phyloP scores from a whole-genome alignment of 2,797 vertebrate genomes.

The Eulemur mongoz region DNA sequence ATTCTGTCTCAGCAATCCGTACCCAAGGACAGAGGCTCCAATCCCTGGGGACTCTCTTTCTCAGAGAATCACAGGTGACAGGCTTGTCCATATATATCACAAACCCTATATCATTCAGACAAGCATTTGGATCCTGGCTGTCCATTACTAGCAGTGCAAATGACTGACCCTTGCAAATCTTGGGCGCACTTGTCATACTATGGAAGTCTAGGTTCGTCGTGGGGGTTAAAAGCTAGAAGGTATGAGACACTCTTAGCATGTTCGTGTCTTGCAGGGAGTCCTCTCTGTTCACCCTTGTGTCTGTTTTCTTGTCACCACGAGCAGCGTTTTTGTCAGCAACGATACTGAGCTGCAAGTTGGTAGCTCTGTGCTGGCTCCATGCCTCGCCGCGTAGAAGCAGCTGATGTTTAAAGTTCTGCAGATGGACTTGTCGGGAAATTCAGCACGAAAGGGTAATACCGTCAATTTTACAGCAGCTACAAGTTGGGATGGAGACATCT shows the following conservation, averaged over 20 bases:
- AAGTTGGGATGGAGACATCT: not conserved
- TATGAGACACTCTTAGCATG: not conserved
- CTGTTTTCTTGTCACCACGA: fast-evolving
- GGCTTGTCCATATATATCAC: not conserved
- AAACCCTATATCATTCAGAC: not conserved
- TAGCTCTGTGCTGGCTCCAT: not conserved
- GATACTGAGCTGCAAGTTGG: not conserved
- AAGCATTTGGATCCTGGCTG: too few species aligned
- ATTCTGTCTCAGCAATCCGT: too few species aligned
- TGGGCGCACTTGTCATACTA: too few species aligned
- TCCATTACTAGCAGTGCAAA: not conserved
- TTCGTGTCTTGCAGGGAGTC: not conserved
- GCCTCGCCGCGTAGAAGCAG: not conserved
- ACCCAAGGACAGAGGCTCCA: not conserved
- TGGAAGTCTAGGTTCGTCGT: not conserved
- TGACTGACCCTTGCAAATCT: not conserved
- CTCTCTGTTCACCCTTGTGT: not conserved
- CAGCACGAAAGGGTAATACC: not conserved
- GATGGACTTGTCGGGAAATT: not conserved
- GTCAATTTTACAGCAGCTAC: not conserved
- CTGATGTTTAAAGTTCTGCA: not conserved
- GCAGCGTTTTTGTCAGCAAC: not conserved
- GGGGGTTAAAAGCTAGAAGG: not conserved
- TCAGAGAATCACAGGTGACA: not conserved
- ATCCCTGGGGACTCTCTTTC: too few species aligned